phyloP scores from a whole-genome alignment of 2,888 invertebrate species.

The Hyalella azteca region DNA sequence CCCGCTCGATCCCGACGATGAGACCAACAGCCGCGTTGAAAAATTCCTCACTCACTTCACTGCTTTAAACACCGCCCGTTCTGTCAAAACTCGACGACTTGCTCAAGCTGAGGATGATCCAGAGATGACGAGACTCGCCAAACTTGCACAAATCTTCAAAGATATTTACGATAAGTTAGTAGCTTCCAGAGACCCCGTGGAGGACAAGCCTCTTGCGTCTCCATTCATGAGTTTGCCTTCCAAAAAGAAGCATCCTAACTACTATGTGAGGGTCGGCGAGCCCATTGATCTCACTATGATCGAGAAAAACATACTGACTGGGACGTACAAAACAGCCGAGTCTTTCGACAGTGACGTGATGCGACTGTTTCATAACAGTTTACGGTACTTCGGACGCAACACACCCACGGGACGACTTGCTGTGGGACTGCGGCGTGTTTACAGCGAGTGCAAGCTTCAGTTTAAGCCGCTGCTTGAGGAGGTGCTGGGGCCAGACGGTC shows the following conservation, averaged over 20 bases:
- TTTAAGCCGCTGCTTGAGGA: conserved; percentile 69
- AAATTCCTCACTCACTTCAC: conserved; percentile 69
- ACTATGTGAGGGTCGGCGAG: conserved; percentile 69
- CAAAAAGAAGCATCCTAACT: conserved; percentile 73
- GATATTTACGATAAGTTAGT: conserved; percentile 68
- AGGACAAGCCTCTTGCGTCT: conserved; percentile 72
- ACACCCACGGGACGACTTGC: conserved; percentile 76
- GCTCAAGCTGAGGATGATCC: conserved; percentile 83
- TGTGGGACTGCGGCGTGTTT: conserved; percentile 73
- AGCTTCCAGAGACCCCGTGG: conserved; percentile 69
- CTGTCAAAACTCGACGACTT: conserved; percentile 75
- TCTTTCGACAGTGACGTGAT: conserved; percentile 81
- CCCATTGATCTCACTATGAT: conserved; percentile 78
- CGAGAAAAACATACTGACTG: conserved; percentile 77
- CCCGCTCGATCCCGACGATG: conserved; percentile 41
- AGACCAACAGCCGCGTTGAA: conserved; percentile 64
- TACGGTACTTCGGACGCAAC: conserved; percentile 74
- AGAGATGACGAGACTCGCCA: conserved; percentile 77
- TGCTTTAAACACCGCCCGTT: conserved; percentile 71
- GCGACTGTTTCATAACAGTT: conserved; percentile 73
- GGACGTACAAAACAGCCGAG: conserved; percentile 75
- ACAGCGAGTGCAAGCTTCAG: conserved; percentile 69
- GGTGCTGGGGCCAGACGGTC: conserved; percentile 67
- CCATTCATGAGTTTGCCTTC: conserved; percentile 73
- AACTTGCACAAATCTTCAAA: conserved; percentile 78